Evolutionary conservation across 1,140 invertebrate species (phyloP).

Genomic region (Bombus pyrosoma): DNA sequence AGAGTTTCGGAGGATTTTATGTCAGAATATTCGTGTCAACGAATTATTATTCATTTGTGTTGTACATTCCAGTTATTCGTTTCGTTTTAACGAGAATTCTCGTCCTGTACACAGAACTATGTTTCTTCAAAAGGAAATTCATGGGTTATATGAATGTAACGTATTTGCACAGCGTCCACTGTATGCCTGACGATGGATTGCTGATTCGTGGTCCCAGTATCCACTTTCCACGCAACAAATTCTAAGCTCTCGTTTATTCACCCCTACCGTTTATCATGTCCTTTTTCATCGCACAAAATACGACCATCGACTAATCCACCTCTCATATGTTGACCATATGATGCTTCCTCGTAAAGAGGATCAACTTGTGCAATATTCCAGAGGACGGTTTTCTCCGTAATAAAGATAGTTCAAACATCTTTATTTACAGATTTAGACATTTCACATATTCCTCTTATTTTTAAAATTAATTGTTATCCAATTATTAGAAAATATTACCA

Average conservation of each 20-base stretch:
- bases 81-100: background rate
- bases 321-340: background rate
- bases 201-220: background rate
- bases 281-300: background rate
- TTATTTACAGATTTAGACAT: too few species aligned
- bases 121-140: background rate
- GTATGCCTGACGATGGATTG: background rate
- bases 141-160: background rate
- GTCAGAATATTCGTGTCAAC: background rate
- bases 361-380: background rate
- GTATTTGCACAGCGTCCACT: background rate
- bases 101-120: background rate
- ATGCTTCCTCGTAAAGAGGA: background rate
- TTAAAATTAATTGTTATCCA: background rate
- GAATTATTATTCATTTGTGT: background rate
- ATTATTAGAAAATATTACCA: background rate
- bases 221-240: constrained; percentile 9
- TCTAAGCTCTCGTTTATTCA: constrained; percentile 10
- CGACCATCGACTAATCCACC: background rate
- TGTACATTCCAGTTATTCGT: background rate
- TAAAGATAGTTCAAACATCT: background rate
- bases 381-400: background rate
- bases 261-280: background rate
- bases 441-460: too few species aligned
- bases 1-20: background rate